These are phyloP conservation scores for Leucophenga varia DNA, from an alignment of 1,140 invertebrate species.

Conservation along the genomic window DNA sequence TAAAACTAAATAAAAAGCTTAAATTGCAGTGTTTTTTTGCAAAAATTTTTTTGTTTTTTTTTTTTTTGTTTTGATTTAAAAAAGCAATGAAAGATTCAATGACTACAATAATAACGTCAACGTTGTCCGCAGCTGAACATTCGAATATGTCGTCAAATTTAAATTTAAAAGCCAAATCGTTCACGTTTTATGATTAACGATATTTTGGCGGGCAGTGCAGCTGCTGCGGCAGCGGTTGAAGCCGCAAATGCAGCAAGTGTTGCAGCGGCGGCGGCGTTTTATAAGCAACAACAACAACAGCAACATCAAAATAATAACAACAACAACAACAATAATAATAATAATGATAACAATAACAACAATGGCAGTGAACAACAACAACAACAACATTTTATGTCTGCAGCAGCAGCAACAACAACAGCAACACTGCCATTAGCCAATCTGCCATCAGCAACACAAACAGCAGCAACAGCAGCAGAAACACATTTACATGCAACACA, in stretches of 20 bases:
- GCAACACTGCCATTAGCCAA: too few relatives aligned
- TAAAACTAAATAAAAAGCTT: too few relatives aligned
- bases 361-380: constrained; percentile 21
- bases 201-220: constrained; percentile 66
- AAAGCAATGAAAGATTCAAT: constrained; percentile 53
- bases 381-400: constrained; percentile 3
- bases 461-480: constrained; percentile 1
- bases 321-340: constrained; percentile 21
- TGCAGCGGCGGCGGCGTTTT: constrained; percentile 27
- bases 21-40: too few relatives aligned
- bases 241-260: constrained; percentile 15
- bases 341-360: constrained; percentile 21
- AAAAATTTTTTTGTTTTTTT: too few relatives aligned
- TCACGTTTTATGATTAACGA: constrained; percentile 80
- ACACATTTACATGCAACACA: constrained; percentile 19
- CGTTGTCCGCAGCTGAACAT: constrained; percentile 25
- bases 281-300: constrained; percentile 42
- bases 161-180: constrained; percentile 67
- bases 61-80: too few relatives aligned
- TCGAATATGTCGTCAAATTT: constrained; percentile 56
- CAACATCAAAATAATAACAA: constrained; percentile 31
- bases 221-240: constrained; percentile 31
- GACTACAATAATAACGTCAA: constrained; percentile 49
- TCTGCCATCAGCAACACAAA: constrained; percentile 2
- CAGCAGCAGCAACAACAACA: constrained; percentile 25